Percentiles rank a stretch among this genome's conserved stretches.
These are phyloP conservation scores for Prostheceraeus crozeri DNA, from an alignment of 2,888 invertebrate genomes.

Conservation along the genomic window DNA sequence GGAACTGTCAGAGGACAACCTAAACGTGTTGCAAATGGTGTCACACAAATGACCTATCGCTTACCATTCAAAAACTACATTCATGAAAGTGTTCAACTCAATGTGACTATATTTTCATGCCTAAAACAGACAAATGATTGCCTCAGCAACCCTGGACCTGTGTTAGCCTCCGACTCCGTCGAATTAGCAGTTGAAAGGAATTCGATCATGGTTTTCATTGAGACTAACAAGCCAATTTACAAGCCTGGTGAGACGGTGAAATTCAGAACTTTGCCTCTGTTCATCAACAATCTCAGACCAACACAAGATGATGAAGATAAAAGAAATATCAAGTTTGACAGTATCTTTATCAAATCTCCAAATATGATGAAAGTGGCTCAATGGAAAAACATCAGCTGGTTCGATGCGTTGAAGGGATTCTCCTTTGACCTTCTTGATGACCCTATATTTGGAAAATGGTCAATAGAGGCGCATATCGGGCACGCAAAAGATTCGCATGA, in stretches of 20 bases:
- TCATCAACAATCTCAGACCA: no score
- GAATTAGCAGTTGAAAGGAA: no score
- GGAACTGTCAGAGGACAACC: no score
- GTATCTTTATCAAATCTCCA: conserved; percentile 45
- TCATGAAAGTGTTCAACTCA: no score
- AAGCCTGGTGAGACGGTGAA: conserved; percentile 44
- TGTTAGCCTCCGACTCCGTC: no score
- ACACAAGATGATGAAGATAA: conserved; percentile 17
- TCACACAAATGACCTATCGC: no score
- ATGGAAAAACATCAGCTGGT: conserved; percentile 44
- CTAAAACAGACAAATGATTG: no score
- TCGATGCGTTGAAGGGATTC: conserved; percentile 40
- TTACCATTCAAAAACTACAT: no score
- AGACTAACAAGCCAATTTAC: conserved; percentile 47
- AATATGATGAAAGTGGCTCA: conserved; percentile 45
- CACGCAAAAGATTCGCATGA: neutral
- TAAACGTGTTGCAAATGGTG: no score
- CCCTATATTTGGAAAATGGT: conserved; percentile 23
- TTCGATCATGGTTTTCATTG: no score
- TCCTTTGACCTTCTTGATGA: conserved; percentile 23
- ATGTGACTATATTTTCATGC: no score
- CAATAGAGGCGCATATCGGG: conserved; percentile 2
- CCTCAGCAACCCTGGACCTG: no score
- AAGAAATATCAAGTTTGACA: conserved; percentile 40
- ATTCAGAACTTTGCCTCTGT: conserved; percentile 29